Evolutionary conservation across 2,888 invertebrate genomes (phyloP), one percentile per base, ranked within the genome.

Genomic region (Rhimphoctona megacephalus): DNA sequence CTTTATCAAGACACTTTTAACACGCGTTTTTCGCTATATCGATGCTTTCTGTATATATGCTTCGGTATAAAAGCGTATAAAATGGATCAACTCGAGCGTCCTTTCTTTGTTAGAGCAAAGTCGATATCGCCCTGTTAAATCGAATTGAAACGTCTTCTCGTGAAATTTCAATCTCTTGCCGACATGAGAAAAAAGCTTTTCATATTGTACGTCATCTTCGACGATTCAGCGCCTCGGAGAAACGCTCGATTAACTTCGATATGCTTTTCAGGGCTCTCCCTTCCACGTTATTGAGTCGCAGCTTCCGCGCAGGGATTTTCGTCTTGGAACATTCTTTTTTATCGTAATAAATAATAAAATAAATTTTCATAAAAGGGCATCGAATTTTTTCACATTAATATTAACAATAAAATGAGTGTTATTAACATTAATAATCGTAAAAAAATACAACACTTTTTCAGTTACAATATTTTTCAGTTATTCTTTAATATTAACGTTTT

Each of bases 231-330:
- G 19, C 7, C 46, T 30, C 17, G 33, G 70, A 54, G 36, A 7
- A 30, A 49, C 81, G 64, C 81, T 85, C 76, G 52, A 81, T 81
- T 85, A 81, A 49, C 81, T 64, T 43, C 14, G 74, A 76, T n/a
- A 43, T 43, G 49, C 8, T 33, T 72, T 52, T 19, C 52, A 22
- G 14, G 69, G 6, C 14, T 67, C 0, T 39, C 67, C 39, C 30
- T 66, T 8, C 36, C 11, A 67, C 39, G 14, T 14, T 25, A 57
- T 57, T 57, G 57, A 57, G 30, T 30, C 61, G 61, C 30, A 30
- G 30, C 61, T 30, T 61, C 30, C 7, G 5, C 61, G 9, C 30
- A 7, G 30, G 17, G 6, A 61, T 30, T 61, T 61, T 6, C 30
- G 14, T 6, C 61, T 61, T 7, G 30, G 14, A 30, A 17, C 1